A percentile compares a stretch with the other conserved stretches of the same genome.
These are phyloP conservation scores for Acromyrmex heyeri DNA, from an alignment of 1,140 invertebrate genomes.

Conservation along the genomic window DNA sequence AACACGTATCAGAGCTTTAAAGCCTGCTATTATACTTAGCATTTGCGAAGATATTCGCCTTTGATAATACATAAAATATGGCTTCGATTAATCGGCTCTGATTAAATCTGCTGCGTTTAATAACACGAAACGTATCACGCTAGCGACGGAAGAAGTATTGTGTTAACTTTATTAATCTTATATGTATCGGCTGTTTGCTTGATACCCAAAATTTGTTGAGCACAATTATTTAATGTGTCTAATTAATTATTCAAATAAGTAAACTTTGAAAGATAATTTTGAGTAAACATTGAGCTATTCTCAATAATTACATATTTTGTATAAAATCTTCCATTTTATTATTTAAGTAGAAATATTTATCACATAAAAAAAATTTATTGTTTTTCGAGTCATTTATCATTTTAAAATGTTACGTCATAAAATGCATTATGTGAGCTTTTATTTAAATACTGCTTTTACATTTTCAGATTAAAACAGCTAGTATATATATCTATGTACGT, in stretches of 20 bases:
- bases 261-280: not conserved
- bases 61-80: slow-evolving; percentile 37
- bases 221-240: not conserved
- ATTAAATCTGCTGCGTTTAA: not conserved
- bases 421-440: not conserved
- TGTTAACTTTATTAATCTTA: not conserved
- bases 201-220: not conserved
- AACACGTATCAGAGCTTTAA: slow-evolving; percentile 46
- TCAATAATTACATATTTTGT: not conserved
- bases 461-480: not conserved
- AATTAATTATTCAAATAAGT: not conserved
- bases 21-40: slow-evolving; percentile 25
- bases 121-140: not conserved
- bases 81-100: not conserved
- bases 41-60: not conserved
- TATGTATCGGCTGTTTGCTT: not conserved
- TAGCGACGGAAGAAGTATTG: not conserved
- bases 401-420: no score
- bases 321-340: slow-evolving; percentile 2
- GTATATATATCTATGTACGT: slow-evolving; percentile 1
- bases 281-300: not conserved
- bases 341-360: not conserved
- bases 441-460: not conserved
- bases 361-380: not conserved
- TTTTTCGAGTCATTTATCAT: not conserved